These are phyloP conservation scores for Syngnathus scovelli DNA, from an alignment of 2,113 vertebrate genomes.

Conservation along the genomic window DNA sequence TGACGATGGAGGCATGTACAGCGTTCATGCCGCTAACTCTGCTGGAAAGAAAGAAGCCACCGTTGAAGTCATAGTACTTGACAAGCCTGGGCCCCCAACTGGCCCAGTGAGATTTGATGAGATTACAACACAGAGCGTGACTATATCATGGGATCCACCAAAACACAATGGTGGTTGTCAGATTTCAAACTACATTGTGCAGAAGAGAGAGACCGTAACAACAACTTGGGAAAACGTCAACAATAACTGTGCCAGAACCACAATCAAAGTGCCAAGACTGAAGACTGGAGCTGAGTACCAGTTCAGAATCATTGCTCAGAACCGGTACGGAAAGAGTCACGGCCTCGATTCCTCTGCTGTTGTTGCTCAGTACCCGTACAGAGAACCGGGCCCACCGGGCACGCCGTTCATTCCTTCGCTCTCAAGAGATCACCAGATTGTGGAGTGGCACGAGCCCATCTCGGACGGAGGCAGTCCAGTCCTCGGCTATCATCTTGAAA, in stretches of 20 bases:
- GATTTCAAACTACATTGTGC: conserved; percentile 94
- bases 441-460: conserved; percentile 95
- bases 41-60: conserved; percentile 85
- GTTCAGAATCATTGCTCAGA: conserved; percentile 97
- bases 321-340: conserved; percentile 92
- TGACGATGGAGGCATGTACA: conserved; percentile 90
- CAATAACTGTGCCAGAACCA: conserved; percentile 85
- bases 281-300: conserved; percentile 96
- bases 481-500: conserved; percentile 94
- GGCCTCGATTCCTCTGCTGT: conserved; percentile 83
- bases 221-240: conserved; percentile 89
- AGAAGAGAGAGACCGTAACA: conserved; percentile 92
- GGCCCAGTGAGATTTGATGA: conserved; percentile 94
- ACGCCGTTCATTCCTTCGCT: conserved; percentile 85
- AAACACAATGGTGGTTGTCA: conserved; percentile 86
- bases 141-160: conserved; percentile 90
- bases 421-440: conserved; percentile 86
- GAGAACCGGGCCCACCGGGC: conserved; percentile 92
- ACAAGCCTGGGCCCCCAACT: conserved; percentile 90
- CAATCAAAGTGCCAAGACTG: conserved; percentile 83
- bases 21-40: conserved; percentile 81
- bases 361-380: conserved; percentile 93
- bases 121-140: conserved; percentile 90
- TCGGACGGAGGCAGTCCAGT: conserved; percentile 87
- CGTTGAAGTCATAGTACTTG: conserved; percentile 87